These are phyloP conservation scores for Ormyrus thymus DNA, from an alignment of 2,888 invertebrate species.

Conservation along the genomic window DNA sequence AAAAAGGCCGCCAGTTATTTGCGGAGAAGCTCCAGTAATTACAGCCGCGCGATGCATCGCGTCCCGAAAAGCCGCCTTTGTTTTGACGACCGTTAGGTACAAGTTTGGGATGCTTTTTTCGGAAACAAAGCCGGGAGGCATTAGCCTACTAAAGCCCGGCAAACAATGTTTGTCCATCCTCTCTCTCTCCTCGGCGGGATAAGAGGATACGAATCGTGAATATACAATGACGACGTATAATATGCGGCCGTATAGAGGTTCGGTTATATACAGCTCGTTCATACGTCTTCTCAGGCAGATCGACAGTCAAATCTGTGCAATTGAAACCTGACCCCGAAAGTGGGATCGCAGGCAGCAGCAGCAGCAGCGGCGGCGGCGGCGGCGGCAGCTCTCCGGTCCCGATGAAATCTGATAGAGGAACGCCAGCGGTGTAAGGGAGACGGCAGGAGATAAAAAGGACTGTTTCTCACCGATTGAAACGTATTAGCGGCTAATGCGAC, in stretches of 20 bases:
- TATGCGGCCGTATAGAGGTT: background rate
- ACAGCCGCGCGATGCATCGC: too few species aligned
- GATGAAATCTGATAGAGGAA: conserved; percentile 15
- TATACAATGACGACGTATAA: conserved; percentile 23
- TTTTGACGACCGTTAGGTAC: too few species aligned
- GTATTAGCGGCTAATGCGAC: conserved; percentile 26
- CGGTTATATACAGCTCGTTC: background rate
- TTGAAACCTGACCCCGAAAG: conserved; percentile 25
- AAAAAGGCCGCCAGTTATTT: too few species aligned
- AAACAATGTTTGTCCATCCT: background rate
- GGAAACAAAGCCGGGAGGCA: too few species aligned
- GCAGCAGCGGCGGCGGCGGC: background rate
- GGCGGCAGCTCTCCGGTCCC: background rate
- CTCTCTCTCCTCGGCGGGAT: background rate
- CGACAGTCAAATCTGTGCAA: conserved; percentile 23
- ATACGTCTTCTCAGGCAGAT: conserved; percentile 1
- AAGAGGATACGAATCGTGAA: conserved; percentile 8
- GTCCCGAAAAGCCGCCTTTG: too few species aligned
- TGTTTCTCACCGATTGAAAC: conserved; percentile 29
- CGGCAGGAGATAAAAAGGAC: background rate
- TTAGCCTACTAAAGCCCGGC: too few species aligned
- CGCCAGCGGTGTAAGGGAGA: conserved; percentile 1
- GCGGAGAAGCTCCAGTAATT: too few species aligned
- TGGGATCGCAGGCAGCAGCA: conserved; percentile 4
- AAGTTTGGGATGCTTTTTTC: too few species aligned